A percentile compares a stretch with the other conserved stretches of the same genome.
These are phyloP conservation scores for Dryomyza anilis DNA, from an alignment of 2,888 invertebrate genomes.

Conservation along the genomic window DNA sequence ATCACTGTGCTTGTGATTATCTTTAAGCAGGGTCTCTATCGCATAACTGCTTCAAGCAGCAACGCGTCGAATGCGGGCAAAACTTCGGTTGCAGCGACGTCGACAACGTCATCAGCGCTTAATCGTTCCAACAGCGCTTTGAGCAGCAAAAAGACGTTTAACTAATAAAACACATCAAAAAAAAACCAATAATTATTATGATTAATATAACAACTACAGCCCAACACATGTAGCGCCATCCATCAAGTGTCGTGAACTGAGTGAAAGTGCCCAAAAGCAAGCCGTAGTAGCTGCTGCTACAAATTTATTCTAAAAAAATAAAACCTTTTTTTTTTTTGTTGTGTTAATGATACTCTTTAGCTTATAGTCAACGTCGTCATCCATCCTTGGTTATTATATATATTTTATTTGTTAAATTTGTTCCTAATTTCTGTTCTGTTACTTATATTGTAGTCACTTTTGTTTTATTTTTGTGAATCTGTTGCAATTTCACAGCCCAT, in stretches of 20 bases:
- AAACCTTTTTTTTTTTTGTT: no score
- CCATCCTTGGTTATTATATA: neutral
- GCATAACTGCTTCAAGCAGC: no score
- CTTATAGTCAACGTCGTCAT: neutral
- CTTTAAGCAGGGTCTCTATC: slow-evolving; percentile 67
- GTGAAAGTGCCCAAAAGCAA: slow-evolving; percentile 20
- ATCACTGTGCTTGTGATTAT: slow-evolving; percentile 92
- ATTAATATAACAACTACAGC: no score
- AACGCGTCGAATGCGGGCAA: no score
- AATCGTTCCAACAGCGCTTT: slow-evolving; percentile 39
- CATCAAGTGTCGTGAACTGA: no score
- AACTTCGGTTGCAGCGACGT: slow-evolving; percentile 4
- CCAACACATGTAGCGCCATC: no score
- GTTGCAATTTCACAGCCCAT: no score
- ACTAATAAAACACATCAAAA: neutral
- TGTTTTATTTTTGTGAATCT: no score
- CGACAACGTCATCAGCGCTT: slow-evolving; percentile 34
- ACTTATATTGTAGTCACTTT: neutral
- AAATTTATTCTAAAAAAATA: slow-evolving; percentile 5
- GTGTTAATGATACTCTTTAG: slow-evolving; percentile 7
- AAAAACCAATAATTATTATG: neutral
- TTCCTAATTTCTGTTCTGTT: neutral
- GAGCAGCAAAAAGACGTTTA: slow-evolving; percentile 33
- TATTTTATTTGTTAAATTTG: slow-evolving; percentile 6
- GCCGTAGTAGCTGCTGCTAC: neutral